phyloP scores from a whole-genome alignment of 2,797 vertebrate genomes.

The Odontamblyopus lacepedii region DNA sequence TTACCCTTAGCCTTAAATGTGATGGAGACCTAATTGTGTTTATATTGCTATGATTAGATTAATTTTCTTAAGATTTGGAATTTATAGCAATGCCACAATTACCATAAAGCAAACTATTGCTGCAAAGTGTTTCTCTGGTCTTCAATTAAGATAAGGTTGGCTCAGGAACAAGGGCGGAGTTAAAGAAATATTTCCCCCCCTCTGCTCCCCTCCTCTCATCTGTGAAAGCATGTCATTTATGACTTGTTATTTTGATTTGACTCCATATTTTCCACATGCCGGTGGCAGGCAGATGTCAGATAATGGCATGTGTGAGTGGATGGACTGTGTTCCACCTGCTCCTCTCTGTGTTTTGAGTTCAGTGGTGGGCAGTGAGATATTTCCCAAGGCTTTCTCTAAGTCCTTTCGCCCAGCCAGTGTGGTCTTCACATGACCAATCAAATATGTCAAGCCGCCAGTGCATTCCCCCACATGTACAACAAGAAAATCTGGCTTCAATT shows the following conservation, averaged over 20 bases:
- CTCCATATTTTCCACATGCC: constrained; percentile 47
- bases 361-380: constrained; percentile 48
- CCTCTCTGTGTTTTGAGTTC: constrained; percentile 46
- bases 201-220: constrained; percentile 35
- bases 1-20: constrained; percentile 5
- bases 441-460: constrained; percentile 74
- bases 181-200: constrained; percentile 47
- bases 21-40: too few species aligned
- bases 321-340: constrained; percentile 67
- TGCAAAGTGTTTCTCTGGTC: constrained; percentile 68
- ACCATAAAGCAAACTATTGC: constrained; percentile 56
- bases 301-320: constrained; percentile 45
- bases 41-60: too few species aligned
- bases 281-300: constrained; percentile 58
- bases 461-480: constrained; percentile 71
- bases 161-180: constrained; percentile 70
- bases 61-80: too few species aligned
- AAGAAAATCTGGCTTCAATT: constrained; percentile 78
- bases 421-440: constrained; percentile 81
- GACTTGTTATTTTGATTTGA: constrained; percentile 67
- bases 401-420: constrained; percentile 66
- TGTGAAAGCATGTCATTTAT: constrained; percentile 70
- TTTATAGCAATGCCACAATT: background rate
- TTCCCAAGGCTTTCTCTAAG: constrained; percentile 54
- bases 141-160: constrained; percentile 75